A percentile compares a stretch with the other conserved stretches of the same genome.
Conservation (phyloP, 2,113 vertebrate species). For the Rhadina sibilatrix region DNA sequence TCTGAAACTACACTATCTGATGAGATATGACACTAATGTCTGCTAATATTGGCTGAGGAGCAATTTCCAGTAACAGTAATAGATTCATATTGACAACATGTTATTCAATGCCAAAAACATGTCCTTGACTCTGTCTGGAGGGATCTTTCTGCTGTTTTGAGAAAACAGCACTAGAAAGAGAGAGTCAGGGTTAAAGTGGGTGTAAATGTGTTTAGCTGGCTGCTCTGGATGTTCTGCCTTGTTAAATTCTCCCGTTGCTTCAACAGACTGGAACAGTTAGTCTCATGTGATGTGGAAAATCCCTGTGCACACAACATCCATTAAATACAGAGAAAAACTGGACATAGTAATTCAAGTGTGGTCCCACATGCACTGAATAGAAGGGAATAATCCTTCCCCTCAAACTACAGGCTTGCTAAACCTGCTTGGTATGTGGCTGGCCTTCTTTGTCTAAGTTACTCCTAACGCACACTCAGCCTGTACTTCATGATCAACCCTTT, state of each 20-base stretch:
- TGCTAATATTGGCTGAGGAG: background rate
- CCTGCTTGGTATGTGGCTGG: background rate
- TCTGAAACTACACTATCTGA: background rate
- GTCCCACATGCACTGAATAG: background rate
- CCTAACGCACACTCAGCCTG: background rate
- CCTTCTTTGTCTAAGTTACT: background rate
- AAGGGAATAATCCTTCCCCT: background rate
- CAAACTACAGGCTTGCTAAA: background rate
- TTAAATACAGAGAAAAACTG: background rate
- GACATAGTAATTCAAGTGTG: background rate
- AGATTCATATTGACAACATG: slow-evolving; percentile 13
- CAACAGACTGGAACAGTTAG: background rate
- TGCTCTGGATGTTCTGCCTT: background rate
- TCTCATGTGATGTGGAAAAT: background rate
- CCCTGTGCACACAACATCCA: background rate
- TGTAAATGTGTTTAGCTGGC: background rate
- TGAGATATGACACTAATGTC: background rate
- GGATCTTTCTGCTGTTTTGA: background rate
- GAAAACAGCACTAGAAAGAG: background rate
- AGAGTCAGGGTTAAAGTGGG: background rate
- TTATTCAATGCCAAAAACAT: slow-evolving; percentile 18
- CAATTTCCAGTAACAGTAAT: background rate
- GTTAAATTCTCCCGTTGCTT: background rate
- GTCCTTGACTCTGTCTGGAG: background rate
- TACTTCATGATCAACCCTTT: background rate